phyloP scores from a whole-genome alignment of 2,888 invertebrate genomes.

The Ectropis crepuscularia region DNA sequence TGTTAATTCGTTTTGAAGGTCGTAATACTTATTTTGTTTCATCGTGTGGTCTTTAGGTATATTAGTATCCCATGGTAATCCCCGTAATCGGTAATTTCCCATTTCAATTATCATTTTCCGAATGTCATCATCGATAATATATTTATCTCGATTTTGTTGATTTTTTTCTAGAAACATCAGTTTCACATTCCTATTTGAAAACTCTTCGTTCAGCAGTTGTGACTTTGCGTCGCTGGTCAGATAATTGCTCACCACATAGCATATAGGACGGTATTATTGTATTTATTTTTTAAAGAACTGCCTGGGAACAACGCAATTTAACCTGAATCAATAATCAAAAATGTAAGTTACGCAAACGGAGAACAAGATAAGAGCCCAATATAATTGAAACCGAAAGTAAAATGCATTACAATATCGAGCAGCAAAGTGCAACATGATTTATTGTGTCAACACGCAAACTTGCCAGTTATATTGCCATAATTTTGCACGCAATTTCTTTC shows the following conservation, averaged over 20 bases:
- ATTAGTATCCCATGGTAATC: too few relatives aligned
- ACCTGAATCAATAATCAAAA: conserved; percentile 11
- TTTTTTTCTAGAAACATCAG: too few relatives aligned
- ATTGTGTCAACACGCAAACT: conserved; percentile 49
- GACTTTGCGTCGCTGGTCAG: neutral
- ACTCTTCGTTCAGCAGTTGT: too few relatives aligned
- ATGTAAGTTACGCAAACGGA: conserved; percentile 9
- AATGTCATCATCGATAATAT: too few relatives aligned
- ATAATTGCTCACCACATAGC: neutral
- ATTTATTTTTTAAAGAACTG: neutral
- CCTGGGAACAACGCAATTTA: neutral
- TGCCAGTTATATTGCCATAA: conserved; percentile 42
- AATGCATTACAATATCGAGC: conserved; percentile 46
- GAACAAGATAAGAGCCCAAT: conserved; percentile 41
- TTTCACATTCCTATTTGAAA: too few relatives aligned
- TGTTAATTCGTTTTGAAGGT: too few relatives aligned
- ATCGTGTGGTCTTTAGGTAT: too few relatives aligned
- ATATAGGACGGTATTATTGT: neutral
- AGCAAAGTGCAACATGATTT: conserved; percentile 46
- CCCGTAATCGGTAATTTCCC: too few relatives aligned
- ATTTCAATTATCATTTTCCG: too few relatives aligned
- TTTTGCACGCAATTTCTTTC: conserved; percentile 50
- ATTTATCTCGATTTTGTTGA: too few relatives aligned
- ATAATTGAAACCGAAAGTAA: conserved; percentile 52
- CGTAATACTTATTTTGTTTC: too few relatives aligned